phyloP scores from a whole-genome alignment of 1,140 invertebrate genomes.

The Melitaea cinxia region DNA sequence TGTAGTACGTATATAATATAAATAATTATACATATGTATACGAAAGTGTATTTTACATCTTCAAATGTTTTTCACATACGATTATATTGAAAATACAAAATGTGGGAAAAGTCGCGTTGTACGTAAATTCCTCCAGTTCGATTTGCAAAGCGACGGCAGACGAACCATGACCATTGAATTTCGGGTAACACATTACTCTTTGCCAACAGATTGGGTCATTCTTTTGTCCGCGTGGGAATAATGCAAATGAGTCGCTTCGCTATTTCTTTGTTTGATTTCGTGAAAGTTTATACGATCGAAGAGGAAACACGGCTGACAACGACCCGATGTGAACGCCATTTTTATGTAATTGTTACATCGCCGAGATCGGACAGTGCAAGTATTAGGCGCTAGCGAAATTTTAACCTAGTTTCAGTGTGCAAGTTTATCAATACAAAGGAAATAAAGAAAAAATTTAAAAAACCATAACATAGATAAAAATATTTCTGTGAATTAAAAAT shows the following conservation, averaged over 20 bases:
- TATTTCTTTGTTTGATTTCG: slow-evolving; percentile 82
- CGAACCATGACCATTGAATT: slow-evolving; percentile 68
- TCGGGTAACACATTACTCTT: slow-evolving; percentile 71
- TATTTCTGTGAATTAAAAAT: too few species aligned
- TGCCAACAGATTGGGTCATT: slow-evolving; percentile 77
- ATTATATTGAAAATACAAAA: slow-evolving; percentile 18
- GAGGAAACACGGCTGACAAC: slow-evolving; percentile 73
- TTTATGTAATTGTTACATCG: slow-evolving; percentile 80
- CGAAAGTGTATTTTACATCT: neutral
- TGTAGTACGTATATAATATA: neutral
- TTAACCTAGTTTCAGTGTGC: neutral
- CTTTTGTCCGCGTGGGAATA: slow-evolving; percentile 79
- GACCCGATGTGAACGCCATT: slow-evolving; percentile 76
- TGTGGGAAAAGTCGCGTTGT: slow-evolving; percentile 25
- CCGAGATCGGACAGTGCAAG: slow-evolving; percentile 49
- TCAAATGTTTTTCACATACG: neutral
- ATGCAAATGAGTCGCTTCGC: slow-evolving; percentile 78
- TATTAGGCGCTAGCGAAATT: slow-evolving; percentile 23
- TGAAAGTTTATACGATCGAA: slow-evolving; percentile 80
- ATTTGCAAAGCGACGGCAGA: slow-evolving; percentile 20
- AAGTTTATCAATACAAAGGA: too few species aligned
- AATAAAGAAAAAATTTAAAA: too few species aligned
- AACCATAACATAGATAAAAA: too few species aligned
- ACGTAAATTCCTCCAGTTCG: slow-evolving; percentile 30
- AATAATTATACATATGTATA: neutral